phyloP scores from a whole-genome alignment of 2,888 invertebrate genomes.

The Agrenia bidenticulata region DNA sequence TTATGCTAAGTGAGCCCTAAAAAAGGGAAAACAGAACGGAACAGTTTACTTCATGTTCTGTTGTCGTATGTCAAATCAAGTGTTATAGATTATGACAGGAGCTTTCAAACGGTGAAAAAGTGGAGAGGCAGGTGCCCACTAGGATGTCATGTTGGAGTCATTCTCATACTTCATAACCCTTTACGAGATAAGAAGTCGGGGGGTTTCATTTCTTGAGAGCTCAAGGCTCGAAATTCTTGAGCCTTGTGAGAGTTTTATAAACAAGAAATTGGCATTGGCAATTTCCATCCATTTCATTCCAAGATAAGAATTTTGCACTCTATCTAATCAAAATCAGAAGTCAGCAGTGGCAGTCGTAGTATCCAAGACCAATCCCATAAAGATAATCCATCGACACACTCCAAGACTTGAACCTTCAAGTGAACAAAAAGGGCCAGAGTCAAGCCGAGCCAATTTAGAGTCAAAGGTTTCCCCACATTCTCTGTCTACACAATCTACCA shows the following conservation, averaged over 20 bases:
- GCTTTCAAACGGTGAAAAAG: conserved; percentile 3
- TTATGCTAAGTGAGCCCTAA: too few species aligned
- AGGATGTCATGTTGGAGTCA: not conserved
- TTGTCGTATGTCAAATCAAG: conserved; percentile 11
- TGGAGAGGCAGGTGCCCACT: conserved; percentile 7
- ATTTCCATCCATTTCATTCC: conserved; percentile 15
- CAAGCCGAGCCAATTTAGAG: not conserved
- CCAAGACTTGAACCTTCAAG: too few species aligned
- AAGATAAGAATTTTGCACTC: conserved; percentile 25
- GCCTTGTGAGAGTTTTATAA: not conserved
- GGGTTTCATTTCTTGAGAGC: too few species aligned
- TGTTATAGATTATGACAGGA: conserved; percentile 13
- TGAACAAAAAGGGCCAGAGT: not conserved
- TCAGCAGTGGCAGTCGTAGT: not conserved
- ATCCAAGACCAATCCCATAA: conserved; percentile 15
- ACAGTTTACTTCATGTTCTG: too few species aligned
- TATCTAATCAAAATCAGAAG: conserved; percentile 26
- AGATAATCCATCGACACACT: conserved; percentile 12
- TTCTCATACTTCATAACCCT: not conserved
- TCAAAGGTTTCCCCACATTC: too few species aligned
- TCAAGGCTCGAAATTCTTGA: too few species aligned
- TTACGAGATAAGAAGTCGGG: too few species aligned
- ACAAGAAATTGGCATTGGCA: not conserved
- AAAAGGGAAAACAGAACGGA: too few species aligned
- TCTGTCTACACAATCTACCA: too few species aligned